Evolutionary conservation across 2,113 vertebrate species (phyloP), one percentile per base, ranked within the genome.

Genomic region (Carettochelys insculpta): DNA sequence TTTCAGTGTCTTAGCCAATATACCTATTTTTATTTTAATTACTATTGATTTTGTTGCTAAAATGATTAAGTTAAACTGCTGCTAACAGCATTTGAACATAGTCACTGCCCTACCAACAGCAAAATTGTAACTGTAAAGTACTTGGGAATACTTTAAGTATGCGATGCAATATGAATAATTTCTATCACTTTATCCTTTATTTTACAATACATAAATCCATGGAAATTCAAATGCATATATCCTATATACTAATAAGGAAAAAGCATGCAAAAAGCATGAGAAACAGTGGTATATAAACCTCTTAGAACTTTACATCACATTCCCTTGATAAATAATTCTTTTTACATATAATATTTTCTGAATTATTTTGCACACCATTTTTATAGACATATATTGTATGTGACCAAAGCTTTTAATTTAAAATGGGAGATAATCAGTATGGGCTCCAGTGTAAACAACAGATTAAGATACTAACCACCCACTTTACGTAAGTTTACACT

Each of bases 101-200:
- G 61, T 77, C 51, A 84, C 38, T 86, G 8, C 34, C 7, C 52
- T 68, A 89, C 14, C 41, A 86, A 9, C 54, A 90, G 56, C 50
- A 91, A 92, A 92, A 77, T 1, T 77, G n/a, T 24, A 4, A 52
- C 12, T 51, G 51, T 82, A 82, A 95, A 93, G 82, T 71, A 90
- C 38, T 73, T 8, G 65, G 14, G 75, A 86, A 83, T 77, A 88
- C 43, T 88, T 82, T 43, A 9, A 16, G 6, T 88, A 80, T 77
- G 12, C 90, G 75, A 53, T 81, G 80, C 11, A 86, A 81, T 20
- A 77, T 71, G 85, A 3, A 81, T 85, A 90, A 83, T 76, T 25
- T 76, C 14, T 87, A 79, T 11, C 86, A 13, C 78, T 85, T 90
- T 41, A 52, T 6, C 9, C 52, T 83, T 77, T 81, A 27, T 34